Evolutionary conservation across 2,888 invertebrate species (phyloP), one percentile per base, ranked within the genome.

Genomic region (Ctena decussata): DNA sequence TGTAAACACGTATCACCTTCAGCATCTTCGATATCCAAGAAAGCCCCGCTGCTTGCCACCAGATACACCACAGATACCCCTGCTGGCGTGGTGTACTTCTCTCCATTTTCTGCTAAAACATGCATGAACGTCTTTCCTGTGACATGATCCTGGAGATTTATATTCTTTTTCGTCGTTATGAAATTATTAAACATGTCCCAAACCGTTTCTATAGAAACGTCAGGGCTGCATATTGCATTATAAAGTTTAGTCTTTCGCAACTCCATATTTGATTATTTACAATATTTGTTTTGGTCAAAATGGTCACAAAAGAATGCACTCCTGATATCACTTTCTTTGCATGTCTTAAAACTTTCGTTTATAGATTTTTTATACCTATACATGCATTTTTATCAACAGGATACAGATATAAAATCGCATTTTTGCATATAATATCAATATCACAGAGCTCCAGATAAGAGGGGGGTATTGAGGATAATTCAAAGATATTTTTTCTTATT

Each of bases 141-240:
- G 12, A 74, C 81, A 30, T 85, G 80, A 70, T 93, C 92, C 11
- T 46, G 74, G 0, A 91, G 80, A 76, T 91, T 92, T 12, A 93
- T 80, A 78, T 92, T 90, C 79, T 91, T 90, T 8, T 91, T 92
- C 32, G 87, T 85, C 37, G 82, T 81, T 12, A 87, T 81, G 57
- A 86, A 89, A 18, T 89, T 81, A 21, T 86, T 72, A 77, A 91
- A 89, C 30, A 82, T 79, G 2, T 77, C 70, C 75, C 85, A 87
- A 5, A 92, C 49, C 11, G 84, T 81, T 12, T 37, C 65, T 0
- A 85, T 46, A 15, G 75, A 73, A 11, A 83, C 79, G 0, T 78
- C 76, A 3, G 87, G 80, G 71, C 82, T 84, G 35, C 74, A 80
- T 24, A 93, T 89, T 24, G 87, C 80, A 93, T 97, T 97, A 72